A percentile compares a stretch with the other conserved stretches of the same genome.
phyloP scores from a whole-genome alignment of 92 coral and sea anemone genomes.

The Porites divaricata region DNA sequence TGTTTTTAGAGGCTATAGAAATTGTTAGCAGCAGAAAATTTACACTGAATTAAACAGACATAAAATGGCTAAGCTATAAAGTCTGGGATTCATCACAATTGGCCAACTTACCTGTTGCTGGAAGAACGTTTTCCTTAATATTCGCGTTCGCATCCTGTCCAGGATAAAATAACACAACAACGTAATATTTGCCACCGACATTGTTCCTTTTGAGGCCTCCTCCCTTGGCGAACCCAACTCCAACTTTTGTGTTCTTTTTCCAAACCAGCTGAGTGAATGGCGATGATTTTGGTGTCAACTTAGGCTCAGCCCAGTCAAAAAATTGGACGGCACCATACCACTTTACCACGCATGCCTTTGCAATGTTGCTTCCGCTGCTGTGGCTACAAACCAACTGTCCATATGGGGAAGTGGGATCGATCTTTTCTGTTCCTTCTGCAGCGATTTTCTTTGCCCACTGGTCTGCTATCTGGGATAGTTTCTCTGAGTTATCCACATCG shows the following conservation, averaged over 20 bases:
- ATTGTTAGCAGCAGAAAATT: too few relatives aligned
- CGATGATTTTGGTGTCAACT: conserved; percentile 46
- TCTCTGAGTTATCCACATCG: conserved; percentile 50
- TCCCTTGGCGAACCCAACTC: conserved; percentile 53
- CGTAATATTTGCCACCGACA: conserved; percentile 34
- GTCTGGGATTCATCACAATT: too few relatives aligned
- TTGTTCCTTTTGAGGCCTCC: conserved; percentile 1
- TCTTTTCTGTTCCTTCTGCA: conserved; percentile 22
- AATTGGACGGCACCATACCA: conserved; percentile 77
- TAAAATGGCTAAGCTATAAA: too few relatives aligned
- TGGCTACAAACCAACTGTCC: conserved; percentile 64
- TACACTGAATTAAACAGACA: too few relatives aligned
- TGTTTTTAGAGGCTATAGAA: too few relatives aligned
- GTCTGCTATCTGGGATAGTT: conserved; percentile 50
- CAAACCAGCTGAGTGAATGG: conserved; percentile 76
- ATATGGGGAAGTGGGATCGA: conserved; percentile 38
- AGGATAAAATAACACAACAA: conserved; percentile 62
- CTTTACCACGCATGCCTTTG: conserved; percentile 53
- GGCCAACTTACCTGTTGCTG: conserved; percentile 67
- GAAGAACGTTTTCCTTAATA: conserved; percentile 56
- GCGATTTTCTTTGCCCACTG: conserved; percentile 44
- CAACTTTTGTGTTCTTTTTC: conserved; percentile 59
- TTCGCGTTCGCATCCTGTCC: conserved; percentile 37
- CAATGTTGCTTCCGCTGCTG: conserved; percentile 20
- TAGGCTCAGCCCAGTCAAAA: conserved; percentile 79